Evolutionary conservation across 2,797 vertebrate species (phyloP), one percentile per base, ranked within the genome.

Genomic region (Urocyon cinereoargenteus): DNA sequence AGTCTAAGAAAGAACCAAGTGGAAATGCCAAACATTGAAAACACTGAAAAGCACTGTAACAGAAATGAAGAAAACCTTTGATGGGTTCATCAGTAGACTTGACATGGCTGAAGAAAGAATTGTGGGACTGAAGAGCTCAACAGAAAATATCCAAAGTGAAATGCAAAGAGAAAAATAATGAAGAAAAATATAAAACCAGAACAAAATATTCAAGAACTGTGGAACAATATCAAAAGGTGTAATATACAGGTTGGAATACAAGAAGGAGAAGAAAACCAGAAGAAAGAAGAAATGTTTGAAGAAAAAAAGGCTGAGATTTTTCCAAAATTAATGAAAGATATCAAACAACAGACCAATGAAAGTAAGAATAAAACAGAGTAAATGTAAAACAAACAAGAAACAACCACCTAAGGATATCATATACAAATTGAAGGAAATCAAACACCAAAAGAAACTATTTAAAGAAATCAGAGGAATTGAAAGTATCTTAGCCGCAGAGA

Each of bases 1-100:
- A 93, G 18, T 61, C 81, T 85, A 86, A 87, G 57, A 86, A 72
- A 73, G n/a, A 68, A 55, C 55, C 22, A 59, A 75, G 75, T 92
- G 90, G 51, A 83, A 75, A 45, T 36, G 36, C 57, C 72, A 49
- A 24, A 51, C 26, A 26, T 57, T 22, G 66, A 40, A 81, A 61
- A 4, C n/a, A 87, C 57, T 66, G 0, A 28, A 72, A 85, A 61
- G 3, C n/a, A 87, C 57, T 66, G 0, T 34, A 64, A 85, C 15
- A 40, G 19, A 78, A 78, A n/a, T 61, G 26, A 79, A 40, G 40
- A 79, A 19, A 62, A 19, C 28, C 75, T 66, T 64, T 14, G 19
- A n/a, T 51, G 59, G 49, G 34, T 59, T 83, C 57, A 21, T 66
- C 66, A 10, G 66, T 28, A 49, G 16, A 77, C 24, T 36, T 36